phyloP scores from a whole-genome alignment of 2,113 vertebrate species.

The Tenebrosternarchus preto region DNA sequence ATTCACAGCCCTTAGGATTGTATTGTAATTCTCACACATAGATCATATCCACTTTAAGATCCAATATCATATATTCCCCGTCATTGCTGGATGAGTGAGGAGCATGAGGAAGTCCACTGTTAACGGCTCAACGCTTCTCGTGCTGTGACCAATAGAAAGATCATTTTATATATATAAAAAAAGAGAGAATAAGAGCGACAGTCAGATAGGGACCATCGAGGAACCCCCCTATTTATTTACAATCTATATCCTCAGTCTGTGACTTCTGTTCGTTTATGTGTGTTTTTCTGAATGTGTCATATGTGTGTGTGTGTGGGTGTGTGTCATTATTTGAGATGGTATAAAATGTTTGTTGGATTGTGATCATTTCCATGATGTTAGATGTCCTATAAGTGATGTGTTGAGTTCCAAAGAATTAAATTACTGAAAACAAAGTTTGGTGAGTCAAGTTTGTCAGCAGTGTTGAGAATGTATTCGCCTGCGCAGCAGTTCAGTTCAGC shows the following conservation, averaged over 20 bases:
- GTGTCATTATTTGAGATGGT: slow-evolving; percentile 55
- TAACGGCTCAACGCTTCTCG: neutral
- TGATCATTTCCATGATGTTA: slow-evolving; percentile 19
- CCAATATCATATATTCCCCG: too few relatives aligned
- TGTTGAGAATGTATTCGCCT: too few relatives aligned
- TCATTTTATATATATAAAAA: slow-evolving; percentile 34
- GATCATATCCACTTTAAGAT: too few relatives aligned
- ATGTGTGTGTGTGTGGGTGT: slow-evolving; percentile 57
- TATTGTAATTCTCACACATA: too few relatives aligned
- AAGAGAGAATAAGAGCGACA: slow-evolving; percentile 53
- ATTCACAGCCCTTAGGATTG: too few relatives aligned
- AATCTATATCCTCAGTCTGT: slow-evolving; percentile 59
- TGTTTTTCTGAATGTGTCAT: slow-evolving; percentile 49
- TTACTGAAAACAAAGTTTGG: neutral
- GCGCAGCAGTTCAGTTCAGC: too few relatives aligned
- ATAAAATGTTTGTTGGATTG: neutral
- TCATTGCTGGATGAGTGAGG: slow-evolving; percentile 19
- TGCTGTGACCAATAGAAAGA: slow-evolving; percentile 35
- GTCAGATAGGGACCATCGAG: slow-evolving; percentile 56
- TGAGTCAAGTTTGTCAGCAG: neutral
- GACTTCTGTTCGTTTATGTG: slow-evolving; percentile 30
- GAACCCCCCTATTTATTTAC: slow-evolving; percentile 46
- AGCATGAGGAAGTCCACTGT: slow-evolving; percentile 19
- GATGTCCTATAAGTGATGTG: slow-evolving; percentile 29
- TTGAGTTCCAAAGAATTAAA: slow-evolving; percentile 41